Percentiles rank a stretch among this genome's conserved stretches.
Conservation (phyloP, 2,888 invertebrate species). For the Lithophane ornitopus region DNA sequence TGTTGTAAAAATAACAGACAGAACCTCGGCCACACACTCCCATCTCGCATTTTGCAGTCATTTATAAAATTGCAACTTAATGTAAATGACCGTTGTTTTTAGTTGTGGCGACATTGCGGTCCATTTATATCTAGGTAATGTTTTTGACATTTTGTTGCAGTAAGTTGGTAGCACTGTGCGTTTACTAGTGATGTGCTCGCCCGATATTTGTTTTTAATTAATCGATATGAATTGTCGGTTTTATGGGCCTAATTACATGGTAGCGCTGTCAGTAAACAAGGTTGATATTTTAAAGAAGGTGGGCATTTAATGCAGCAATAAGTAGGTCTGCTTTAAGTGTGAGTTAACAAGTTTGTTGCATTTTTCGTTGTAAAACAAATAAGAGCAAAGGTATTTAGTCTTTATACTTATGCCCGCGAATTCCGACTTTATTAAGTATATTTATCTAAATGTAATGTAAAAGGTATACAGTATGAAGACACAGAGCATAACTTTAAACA, state of each 20-base stretch:
- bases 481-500: background rate
- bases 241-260: conserved; percentile 46
- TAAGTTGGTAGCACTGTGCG: conserved; percentile 49
- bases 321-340: conserved; percentile 14
- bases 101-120: conserved; percentile 66
- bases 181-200: conserved; percentile 50
- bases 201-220: conserved; percentile 59
- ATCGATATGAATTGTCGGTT: conserved; percentile 61
- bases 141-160: conserved; percentile 67
- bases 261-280: conserved; percentile 26
- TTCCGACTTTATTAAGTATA: background rate
- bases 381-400: background rate
- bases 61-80: conserved; percentile 82
- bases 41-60: conserved; percentile 43
- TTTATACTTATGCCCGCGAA: background rate
- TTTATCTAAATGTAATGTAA: background rate
- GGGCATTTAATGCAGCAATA: conserved; percentile 9
- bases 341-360: conserved; percentile 17
- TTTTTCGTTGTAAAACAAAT: conserved; percentile 28
- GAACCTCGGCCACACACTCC: conserved; percentile 31
- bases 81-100: conserved; percentile 76
- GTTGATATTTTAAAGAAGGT: conserved; percentile 34
- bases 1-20: background rate
- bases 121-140: conserved; percentile 67
- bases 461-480: background rate